Evolutionary conservation across 2,113 vertebrate genomes (phyloP).

Genomic region (Globicephala melas): DNA sequence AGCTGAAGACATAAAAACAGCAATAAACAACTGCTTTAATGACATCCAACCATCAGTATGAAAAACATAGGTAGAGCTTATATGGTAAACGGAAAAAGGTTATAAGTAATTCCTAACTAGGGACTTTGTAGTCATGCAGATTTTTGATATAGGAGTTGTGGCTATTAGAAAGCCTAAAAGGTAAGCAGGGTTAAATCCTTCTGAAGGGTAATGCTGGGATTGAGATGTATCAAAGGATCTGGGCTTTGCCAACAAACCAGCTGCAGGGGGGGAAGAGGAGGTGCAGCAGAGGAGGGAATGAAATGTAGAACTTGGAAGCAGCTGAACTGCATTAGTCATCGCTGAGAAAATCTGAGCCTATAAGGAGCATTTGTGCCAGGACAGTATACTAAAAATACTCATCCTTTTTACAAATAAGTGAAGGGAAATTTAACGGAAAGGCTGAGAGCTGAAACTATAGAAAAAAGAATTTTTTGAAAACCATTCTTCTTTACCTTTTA

Average conservation of each 20-base stretch:
- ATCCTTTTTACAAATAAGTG: constrained; percentile 37
- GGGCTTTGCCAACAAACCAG: constrained; percentile 35
- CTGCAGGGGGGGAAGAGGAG: neutral
- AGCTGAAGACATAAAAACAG: neutral
- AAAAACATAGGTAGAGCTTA: neutral
- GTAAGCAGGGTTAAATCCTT: constrained; percentile 25
- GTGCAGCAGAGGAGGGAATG: neutral
- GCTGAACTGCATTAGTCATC: neutral
- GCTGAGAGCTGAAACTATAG: neutral
- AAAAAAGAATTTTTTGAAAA: neutral
- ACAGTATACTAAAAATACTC: constrained; percentile 57
- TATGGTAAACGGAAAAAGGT: neutral
- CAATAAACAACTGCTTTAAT: neutral
- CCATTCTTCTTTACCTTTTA: constrained; percentile 9
- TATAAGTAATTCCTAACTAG: neutral
- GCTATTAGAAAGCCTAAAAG: constrained; percentile 7
- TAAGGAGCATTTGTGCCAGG: constrained; percentile 34
- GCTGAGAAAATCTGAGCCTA: neutral
- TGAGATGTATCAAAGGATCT: neutral
- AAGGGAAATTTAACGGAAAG: constrained; percentile 32
- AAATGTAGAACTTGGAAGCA: constrained; percentile 13
- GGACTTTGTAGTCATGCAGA: neutral
- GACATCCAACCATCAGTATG: neutral
- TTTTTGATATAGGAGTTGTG: neutral
- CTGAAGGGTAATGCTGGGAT: neutral